Base-by-base conservation (phyloP, 2,113 vertebrate species). In the Catharus bicknelli region DNA sequence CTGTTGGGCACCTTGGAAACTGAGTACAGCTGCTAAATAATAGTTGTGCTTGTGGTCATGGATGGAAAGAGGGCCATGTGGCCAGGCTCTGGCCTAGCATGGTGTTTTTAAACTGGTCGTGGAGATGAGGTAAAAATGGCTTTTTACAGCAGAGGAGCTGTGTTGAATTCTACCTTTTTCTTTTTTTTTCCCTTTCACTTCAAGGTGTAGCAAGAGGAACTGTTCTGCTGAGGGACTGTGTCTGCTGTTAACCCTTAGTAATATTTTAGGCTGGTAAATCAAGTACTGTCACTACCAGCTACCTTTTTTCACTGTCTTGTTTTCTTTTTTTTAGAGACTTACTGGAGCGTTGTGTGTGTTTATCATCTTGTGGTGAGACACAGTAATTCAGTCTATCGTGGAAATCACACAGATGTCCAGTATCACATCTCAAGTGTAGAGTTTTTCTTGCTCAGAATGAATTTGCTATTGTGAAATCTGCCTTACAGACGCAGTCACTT, bases 51-150 rank as follows among this genome's bases (percentile, higher is more conserved):
- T 58, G 34, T 54, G 54, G 32, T 61, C 13, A 1, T 27, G 23
- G 16, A 9, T 67, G 34, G 53, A 70, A 51, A 74, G 63, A 17
- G 30, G 23, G 5, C 38, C 27, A 10, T 26, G 22, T 38, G 51
- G 63, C 42, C 0, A 0, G 6, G 27, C 36, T 66, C 34, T 73
- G 32, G 20, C 48, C 16, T 43, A 29, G 32, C n/a, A 38, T 30
- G 53, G 53, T 26, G 45, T 8, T 90, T 90, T 59, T 69, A 57
- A 55, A 18, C 43, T 81, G 48, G 13, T 75, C 14, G 11, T 27
- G 53, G n/a, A 55, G 38, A 32, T 0, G 0, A 17, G 7, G 3
- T 62, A 34, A n/a, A 67, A 64, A 25, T 63, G 29, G 43, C 10
- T 83, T 84, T 74, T 55, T 59, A 87, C 42, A 55, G 53, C 2